Conservation (phyloP, 2,797 vertebrate genomes). For the Ptychadena robeensis region DNA sequence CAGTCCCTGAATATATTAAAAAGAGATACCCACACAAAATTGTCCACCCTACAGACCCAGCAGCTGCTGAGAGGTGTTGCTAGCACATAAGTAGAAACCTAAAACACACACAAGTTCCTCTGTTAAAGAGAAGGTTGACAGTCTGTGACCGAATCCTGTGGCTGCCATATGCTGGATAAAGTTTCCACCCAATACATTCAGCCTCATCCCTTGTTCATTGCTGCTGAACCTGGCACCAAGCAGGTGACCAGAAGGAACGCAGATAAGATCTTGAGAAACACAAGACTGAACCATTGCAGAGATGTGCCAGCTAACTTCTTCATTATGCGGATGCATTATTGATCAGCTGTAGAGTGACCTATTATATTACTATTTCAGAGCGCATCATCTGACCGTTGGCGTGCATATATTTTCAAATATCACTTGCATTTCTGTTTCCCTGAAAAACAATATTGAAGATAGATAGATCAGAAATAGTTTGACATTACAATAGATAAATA, state of each 20-base stretch:
- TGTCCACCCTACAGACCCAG: neutral
- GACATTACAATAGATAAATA: too few relatives aligned
- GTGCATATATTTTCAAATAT: neutral
- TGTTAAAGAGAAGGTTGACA: neutral
- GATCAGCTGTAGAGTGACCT: neutral
- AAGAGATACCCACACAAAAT: neutral
- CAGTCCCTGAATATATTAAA: neutral
- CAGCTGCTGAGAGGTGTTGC: neutral
- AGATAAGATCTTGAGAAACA: slow-evolving; percentile 35
- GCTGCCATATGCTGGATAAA: slow-evolving; percentile 24
- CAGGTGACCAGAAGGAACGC: slow-evolving; percentile 3
- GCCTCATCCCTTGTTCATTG: neutral
- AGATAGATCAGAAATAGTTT: neutral
- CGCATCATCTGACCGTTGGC: neutral
- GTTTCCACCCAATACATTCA: neutral
- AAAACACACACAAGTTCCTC: neutral
- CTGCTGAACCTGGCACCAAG: slow-evolving; percentile 10
- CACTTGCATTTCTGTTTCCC: neutral
- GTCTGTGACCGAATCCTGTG: slow-evolving; percentile 16
- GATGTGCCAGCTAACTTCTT: slow-evolving; percentile 21
- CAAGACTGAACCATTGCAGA: slow-evolving; percentile 18
- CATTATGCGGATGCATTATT: slow-evolving; percentile 24
- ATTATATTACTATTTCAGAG: slow-evolving; percentile 26
- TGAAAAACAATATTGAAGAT: neutral
- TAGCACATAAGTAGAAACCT: neutral